phyloP scores from a whole-genome alignment of 2,888 invertebrate species.

The Apodemia mormo region DNA sequence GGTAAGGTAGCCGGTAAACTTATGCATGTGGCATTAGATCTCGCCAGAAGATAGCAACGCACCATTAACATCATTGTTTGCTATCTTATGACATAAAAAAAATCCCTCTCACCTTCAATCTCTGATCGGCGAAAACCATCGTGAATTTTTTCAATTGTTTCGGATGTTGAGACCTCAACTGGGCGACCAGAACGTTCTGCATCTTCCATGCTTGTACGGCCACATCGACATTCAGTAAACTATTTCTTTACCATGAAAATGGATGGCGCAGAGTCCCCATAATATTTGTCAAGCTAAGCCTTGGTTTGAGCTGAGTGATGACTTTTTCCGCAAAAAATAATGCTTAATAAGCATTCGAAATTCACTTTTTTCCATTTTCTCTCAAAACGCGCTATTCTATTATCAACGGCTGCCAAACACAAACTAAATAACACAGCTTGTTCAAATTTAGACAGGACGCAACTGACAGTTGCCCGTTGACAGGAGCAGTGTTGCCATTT shows the following conservation, averaged over 20 bases:
- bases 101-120: too few species aligned
- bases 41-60: too few species aligned
- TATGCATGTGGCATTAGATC: too few species aligned
- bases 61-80: too few species aligned
- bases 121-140: constrained; percentile 23
- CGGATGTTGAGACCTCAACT: constrained; percentile 34
- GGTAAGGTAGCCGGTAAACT: too few species aligned
- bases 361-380: constrained; percentile 36
- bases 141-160: constrained; percentile 37
- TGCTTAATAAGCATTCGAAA: constrained; percentile 37
- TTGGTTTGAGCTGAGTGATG: constrained; percentile 28
- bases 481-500: constrained; percentile 30
- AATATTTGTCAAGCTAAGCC: constrained; percentile 35
- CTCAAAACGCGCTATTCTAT: constrained; percentile 26
- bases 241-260: constrained; percentile 36
- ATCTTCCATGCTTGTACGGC: constrained; percentile 33
- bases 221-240: constrained; percentile 35
- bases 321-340: constrained; percentile 37
- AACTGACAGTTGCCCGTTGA: constrained; percentile 28
- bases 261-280: constrained; percentile 34
- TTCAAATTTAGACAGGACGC: constrained; percentile 25
- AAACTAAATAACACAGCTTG: constrained; percentile 31
- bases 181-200: constrained; percentile 35
- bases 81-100: too few species aligned
- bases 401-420: constrained; percentile 30